Evolutionary conservation across 2,888 invertebrate genomes (phyloP).

Genomic region (Orthonevra nobilis): DNA sequence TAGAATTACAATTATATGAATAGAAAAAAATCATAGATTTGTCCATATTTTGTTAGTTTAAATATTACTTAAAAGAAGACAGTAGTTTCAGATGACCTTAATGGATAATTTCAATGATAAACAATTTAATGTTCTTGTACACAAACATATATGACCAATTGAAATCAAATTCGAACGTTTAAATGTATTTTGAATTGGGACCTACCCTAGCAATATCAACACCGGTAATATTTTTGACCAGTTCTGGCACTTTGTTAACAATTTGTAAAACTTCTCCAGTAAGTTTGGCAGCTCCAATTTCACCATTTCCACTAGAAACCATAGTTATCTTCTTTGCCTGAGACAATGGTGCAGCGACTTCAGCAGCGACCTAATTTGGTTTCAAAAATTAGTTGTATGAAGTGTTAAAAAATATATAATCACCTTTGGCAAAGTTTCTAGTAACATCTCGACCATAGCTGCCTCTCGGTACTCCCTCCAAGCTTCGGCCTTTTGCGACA

Average conservation of each 20-base stretch:
- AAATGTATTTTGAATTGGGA: constrained; percentile 80
- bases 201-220: constrained; percentile 94
- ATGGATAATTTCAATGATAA: too few species aligned
- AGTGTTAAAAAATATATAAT: background rate
- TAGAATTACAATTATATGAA: too few species aligned
- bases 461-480: constrained; percentile 98
- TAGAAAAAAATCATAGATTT: too few species aligned
- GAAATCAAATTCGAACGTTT: constrained; percentile 68
- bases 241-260: constrained; percentile 93
- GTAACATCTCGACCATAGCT: constrained; percentile 97
- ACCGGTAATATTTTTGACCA: constrained; percentile 95
- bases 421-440: constrained; percentile 97
- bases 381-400: constrained; percentile 42
- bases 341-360: constrained; percentile 96
- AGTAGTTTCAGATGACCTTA: too few species aligned
- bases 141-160: too few species aligned
- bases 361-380: constrained; percentile 95
- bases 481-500: constrained; percentile 98
- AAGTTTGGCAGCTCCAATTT: constrained; percentile 95
- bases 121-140: too few species aligned
- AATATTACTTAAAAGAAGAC: too few species aligned
- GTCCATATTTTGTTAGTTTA: too few species aligned
- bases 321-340: constrained; percentile 97
- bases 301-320: constrained; percentile 95
- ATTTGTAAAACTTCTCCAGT: constrained; percentile 97